These are phyloP conservation scores for Axis porcinus DNA, from an alignment of 2,113 vertebrate species.

Conservation along the genomic window DNA sequence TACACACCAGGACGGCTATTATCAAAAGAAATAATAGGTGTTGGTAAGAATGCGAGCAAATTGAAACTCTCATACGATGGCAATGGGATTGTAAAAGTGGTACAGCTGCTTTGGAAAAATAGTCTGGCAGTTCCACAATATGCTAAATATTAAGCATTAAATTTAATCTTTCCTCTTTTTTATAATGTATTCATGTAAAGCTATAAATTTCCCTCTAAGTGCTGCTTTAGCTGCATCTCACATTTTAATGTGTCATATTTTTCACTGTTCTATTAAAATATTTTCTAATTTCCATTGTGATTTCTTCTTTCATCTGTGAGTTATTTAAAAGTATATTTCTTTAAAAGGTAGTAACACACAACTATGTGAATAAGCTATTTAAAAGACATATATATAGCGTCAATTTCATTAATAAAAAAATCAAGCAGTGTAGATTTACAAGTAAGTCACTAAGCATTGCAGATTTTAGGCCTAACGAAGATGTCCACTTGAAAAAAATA, in stretches of 20 bases:
- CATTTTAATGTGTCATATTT: background rate
- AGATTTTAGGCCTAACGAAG: background rate
- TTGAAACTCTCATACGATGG: background rate
- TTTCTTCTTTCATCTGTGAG: constrained; percentile 1
- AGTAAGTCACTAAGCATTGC: background rate
- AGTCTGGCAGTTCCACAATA: background rate
- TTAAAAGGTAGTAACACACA: background rate
- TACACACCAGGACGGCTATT: background rate
- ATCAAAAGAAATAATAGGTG: background rate
- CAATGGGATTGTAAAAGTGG: background rate
- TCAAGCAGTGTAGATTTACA: background rate
- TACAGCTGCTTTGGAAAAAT: background rate
- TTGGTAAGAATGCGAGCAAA: background rate
- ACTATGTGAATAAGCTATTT: background rate
- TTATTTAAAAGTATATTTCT: background rate
- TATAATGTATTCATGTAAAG: background rate
- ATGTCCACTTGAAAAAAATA: background rate
- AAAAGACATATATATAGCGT: background rate
- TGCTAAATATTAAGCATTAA: background rate
- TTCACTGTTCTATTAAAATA: background rate
- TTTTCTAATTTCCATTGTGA: background rate
- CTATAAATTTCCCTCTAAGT: constrained; percentile 45
- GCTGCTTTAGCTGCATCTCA: constrained; percentile 23
- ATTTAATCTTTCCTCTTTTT: background rate
- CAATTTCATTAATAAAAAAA: background rate